phyloP scores from a whole-genome alignment of 37 sponge, comb jelly and placozoan genomes.

The Spongilla lacustris region DNA sequence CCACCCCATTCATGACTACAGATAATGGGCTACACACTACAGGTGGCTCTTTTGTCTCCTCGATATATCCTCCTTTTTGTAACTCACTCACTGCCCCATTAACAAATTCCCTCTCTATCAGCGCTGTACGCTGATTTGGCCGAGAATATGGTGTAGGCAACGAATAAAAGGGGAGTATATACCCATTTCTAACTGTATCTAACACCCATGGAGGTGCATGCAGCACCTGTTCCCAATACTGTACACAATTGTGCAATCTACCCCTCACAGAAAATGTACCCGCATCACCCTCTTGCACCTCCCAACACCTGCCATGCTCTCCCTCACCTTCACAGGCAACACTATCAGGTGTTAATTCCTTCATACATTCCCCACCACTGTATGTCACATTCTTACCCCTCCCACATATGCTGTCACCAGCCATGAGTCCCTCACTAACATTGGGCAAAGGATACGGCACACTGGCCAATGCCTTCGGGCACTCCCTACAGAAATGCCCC shows the following conservation, averaged over 20 bases:
- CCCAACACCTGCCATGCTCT: too few species aligned
- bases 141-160: background rate
- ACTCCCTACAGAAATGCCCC: conserved; percentile 14
- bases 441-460: too few species aligned
- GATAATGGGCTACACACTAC: conserved; percentile 12
- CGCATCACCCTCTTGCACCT: too few species aligned
- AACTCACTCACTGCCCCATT: background rate
- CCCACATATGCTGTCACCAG: too few species aligned
- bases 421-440: too few species aligned
- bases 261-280: too few species aligned
- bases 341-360: too few species aligned
- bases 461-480: background rate
- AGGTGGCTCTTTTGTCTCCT: background rate
- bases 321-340: too few species aligned
- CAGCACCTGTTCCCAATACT: conserved; percentile 1
- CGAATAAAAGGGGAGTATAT: conserved; percentile 2
- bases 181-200: conserved; percentile 7
- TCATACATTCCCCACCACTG: too few species aligned
- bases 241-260: too few species aligned
- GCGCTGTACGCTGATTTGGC: background rate
- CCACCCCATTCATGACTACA: background rate
- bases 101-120: background rate
- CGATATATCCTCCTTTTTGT: background rate
- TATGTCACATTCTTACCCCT: too few species aligned
- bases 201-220: background rate